phyloP scores from a whole-genome alignment of 2,888 invertebrate species.

The Hirtodrosophila trivittata region DNA sequence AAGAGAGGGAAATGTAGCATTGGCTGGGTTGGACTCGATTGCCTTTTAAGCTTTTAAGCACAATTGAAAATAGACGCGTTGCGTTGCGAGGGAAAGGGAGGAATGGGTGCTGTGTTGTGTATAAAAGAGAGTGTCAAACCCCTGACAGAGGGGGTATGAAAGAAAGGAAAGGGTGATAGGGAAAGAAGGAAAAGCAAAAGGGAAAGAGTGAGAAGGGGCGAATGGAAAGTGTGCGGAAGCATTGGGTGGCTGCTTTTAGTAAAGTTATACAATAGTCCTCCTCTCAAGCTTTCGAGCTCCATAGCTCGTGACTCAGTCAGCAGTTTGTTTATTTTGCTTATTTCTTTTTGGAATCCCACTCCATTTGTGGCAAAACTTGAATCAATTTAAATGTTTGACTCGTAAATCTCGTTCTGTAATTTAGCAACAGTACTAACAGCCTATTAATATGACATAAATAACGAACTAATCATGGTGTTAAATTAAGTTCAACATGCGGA shows the following conservation, averaged over 20 bases:
- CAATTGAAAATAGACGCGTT: constrained; percentile 30
- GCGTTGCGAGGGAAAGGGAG: no score
- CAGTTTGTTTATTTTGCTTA: constrained; percentile 16
- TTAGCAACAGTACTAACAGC: constrained; percentile 8
- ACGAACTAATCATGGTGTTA: constrained; percentile 17
- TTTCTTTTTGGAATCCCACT: background rate
- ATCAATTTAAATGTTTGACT: constrained; percentile 49
- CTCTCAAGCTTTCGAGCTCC: background rate
- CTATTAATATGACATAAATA: constrained; percentile 34
- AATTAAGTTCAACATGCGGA: constrained; percentile 12
- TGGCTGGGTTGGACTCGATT: constrained; percentile 34
- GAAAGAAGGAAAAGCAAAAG: background rate
- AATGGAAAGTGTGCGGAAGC: background rate
- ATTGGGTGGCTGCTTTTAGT: constrained; percentile 9
- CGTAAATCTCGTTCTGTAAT: constrained; percentile 47
- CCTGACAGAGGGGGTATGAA: background rate
- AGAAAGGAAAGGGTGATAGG: background rate
- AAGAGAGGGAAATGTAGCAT: constrained; percentile 31
- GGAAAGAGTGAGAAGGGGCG: background rate
- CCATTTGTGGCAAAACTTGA: constrained; percentile 46
- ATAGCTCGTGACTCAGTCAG: constrained; percentile 9
- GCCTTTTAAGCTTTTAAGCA: constrained; percentile 45
- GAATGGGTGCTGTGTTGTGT: no score
- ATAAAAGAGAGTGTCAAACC: no score
- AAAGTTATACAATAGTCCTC: constrained; percentile 12